Base-by-base conservation (phyloP, 2,888 invertebrate species). In the Eristalinus sepulchralis region DNA sequence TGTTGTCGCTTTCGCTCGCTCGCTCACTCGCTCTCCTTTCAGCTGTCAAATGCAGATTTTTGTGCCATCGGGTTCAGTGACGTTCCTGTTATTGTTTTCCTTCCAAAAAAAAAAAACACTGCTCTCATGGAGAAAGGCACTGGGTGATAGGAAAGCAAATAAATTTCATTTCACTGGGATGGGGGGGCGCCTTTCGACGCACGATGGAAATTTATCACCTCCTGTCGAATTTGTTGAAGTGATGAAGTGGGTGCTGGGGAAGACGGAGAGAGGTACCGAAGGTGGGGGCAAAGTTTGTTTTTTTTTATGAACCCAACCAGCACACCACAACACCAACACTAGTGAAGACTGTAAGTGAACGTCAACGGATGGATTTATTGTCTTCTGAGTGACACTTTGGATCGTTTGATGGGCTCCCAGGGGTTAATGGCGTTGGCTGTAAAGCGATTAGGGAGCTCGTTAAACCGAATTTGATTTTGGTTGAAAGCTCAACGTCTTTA, bases 31-130 rank as follows among this genome's bases (percentile, higher is more conserved):
- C n/a, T n/a, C 63, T 31, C 24, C 39, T 60, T 60, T 66, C 66
- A 72, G 57, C 53, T 80, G 79, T 80, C 72, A 72, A 72, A 67
- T 67, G 79, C 72, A 80, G 67, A 62, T 57, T 57, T 57, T 47
- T 8, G 47, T 47, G 8, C 17, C 47, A 17, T 47, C 47, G 47
- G 17, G n/a, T 47, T 57, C 57, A 8, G 17, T 62, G 62, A 62
- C 62, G 72, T 72, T 72, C 66, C 66, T 72, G 47, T 72, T 64
- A 57, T 79, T 79, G 59, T 79, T 66, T 71, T 79, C 24, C 11
- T 57, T 13, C 57, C 11, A 24, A 57, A 10, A 17, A 17, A 17
- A 13, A 39, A 2, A 39, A 13, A 39, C 3, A 2, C n/a, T 13
- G 47, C 27, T 27, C 27, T 47, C 47, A 47, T 17, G 17, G 47